Conservation (phyloP, 2,797 vertebrate species). For the Pristis pectinata region DNA sequence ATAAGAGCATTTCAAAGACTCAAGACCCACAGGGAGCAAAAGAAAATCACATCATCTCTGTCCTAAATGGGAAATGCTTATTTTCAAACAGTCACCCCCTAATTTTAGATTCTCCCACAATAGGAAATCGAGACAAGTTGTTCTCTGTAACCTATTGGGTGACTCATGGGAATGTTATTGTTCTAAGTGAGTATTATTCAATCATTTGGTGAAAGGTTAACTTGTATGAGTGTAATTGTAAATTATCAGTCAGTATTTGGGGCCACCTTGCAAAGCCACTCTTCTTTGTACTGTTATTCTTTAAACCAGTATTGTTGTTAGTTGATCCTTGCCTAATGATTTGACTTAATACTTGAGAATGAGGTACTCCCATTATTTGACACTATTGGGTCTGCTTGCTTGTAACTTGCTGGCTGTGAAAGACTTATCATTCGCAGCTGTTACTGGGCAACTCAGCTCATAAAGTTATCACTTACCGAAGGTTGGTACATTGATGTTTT, state of each 20-base stretch:
- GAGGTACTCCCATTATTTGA: neutral
- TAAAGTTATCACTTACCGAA: neutral
- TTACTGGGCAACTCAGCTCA: neutral
- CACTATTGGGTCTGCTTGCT: neutral
- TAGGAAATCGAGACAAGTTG: neutral
- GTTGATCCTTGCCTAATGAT: neutral
- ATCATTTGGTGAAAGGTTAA: neutral
- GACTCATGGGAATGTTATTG: neutral
- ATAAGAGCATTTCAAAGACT: too few species aligned
- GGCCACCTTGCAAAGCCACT: neutral
- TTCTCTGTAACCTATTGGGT: neutral
- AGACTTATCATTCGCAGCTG: neutral
- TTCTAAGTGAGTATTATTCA: neutral
- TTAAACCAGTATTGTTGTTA: neutral
- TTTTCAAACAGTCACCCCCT: too few species aligned
- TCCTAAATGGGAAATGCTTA: too few species aligned
- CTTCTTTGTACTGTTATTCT: neutral
- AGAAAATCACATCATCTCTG: too few species aligned
- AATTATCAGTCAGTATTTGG: neutral
- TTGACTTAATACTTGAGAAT: constrained; percentile 4
- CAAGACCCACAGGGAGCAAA: too few species aligned
- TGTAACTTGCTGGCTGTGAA: neutral
- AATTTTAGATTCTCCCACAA: too few species aligned
- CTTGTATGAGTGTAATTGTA: neutral
- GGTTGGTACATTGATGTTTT: neutral